A percentile compares a stretch with the other conserved stretches of the same genome.
Conservation (phyloP, 2,113 vertebrate genomes). For the Balaeniceps rex region DNA sequence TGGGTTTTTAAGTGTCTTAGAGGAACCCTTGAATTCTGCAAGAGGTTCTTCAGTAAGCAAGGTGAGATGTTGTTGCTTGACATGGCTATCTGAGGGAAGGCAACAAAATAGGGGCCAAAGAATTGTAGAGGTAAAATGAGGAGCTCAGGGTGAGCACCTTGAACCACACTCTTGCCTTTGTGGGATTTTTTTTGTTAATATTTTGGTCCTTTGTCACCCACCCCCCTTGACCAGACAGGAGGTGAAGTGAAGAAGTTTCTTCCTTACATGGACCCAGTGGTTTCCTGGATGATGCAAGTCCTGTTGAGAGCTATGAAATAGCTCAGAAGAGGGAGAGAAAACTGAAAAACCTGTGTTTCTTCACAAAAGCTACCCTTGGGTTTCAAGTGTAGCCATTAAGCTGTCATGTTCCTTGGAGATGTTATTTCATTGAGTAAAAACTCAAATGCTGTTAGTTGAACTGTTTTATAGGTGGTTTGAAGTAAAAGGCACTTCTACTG, state of each 20-base stretch:
- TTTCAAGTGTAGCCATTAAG: not conserved
- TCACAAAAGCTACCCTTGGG: not conserved
- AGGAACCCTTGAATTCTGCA: not conserved
- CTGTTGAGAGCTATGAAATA: not conserved
- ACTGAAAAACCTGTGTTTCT: not conserved
- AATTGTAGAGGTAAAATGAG: not conserved
- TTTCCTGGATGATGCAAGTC: not conserved
- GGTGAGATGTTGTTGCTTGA: not conserved
- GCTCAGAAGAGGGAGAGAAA: not conserved
- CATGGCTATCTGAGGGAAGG: not conserved
- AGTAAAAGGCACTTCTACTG: not conserved
- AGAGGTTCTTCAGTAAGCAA: not conserved
- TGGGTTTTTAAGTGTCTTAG: not conserved
- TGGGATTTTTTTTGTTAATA: not conserved
- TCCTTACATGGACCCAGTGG: not conserved
- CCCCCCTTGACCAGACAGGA: not conserved
- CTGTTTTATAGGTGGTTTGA: not conserved
- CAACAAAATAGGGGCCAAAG: not conserved
- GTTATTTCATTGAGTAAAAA: not conserved
- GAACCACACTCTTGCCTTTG: rapidly evolving
- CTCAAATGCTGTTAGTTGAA: too few species aligned
- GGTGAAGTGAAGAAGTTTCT: not conserved
- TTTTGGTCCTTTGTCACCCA: not conserved
- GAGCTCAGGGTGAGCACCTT: too few species aligned
- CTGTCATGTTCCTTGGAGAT: not conserved